Evolutionary conservation across 2,113 vertebrate species (phyloP), one percentile per base, ranked within the genome.

Genomic region (Cyprichromis sp.): DNA sequence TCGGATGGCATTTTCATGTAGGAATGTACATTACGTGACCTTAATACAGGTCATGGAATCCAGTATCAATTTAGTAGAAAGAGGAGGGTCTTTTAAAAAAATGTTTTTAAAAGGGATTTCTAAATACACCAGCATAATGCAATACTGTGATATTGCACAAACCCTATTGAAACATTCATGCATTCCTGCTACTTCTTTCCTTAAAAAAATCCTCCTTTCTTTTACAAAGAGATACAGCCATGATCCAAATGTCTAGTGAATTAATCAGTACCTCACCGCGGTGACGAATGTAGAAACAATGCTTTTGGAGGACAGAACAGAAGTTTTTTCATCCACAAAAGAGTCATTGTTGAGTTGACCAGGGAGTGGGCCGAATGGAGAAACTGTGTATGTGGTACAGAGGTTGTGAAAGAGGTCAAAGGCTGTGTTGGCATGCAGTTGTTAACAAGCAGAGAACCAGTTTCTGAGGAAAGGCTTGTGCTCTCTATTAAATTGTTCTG

Each of bases 201-300:
- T 29, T 61, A 7, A 45, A 73, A n/a, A 88, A 29, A 89, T 42
- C 9, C 6, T 81, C 8, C 10, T 21, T 8, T 87, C 29, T n/a
- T 17, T 21, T 7, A 8, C 31, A 14, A 17, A 17, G 10, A 53
- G 6, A 61, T 19, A 76, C 42, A 80, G 8, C 66, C 40, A 19
- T 3, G 24, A 54, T 76, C 73, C 82, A 59, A 34, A 73, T 85
- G 89, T 88, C 89, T 90, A 89, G 86, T 88, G 93, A 92, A 92
- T 90, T 91, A 91, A 92, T 88, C 88, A 83, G 81, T 19, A 16
- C 61, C 82, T 83, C 85, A 53, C 71, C 73, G 76, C 86, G 50
- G 91, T 94, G 93, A 95, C 86, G 57, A 94, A 93, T 88, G 85
- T 66, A 84, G 93, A 91, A 95, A 96, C 94, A 95, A 95, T 91